phyloP scores from a whole-genome alignment of 2,888 invertebrate genomes.

The Argynnis bischoffii region DNA sequence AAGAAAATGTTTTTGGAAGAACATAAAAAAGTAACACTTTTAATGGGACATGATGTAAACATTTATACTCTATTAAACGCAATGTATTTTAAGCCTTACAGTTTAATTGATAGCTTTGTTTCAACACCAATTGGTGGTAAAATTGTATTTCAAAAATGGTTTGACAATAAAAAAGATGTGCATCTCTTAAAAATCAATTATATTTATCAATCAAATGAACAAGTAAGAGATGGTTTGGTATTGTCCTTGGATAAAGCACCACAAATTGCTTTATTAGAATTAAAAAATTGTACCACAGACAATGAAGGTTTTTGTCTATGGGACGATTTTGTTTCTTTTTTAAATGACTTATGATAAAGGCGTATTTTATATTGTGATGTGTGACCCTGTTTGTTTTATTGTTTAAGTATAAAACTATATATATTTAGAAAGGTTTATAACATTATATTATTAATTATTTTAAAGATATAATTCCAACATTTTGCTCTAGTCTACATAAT shows the following conservation, averaged over 20 bases:
- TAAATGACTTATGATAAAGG: conserved; percentile 39
- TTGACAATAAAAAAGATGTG: conserved; percentile 43
- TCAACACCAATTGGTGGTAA: conserved; percentile 65
- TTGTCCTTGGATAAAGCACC: conserved; percentile 60
- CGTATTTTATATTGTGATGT: background rate
- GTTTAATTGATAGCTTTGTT: conserved; percentile 57
- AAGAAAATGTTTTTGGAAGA: conserved; percentile 51
- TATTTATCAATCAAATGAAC: conserved; percentile 61
- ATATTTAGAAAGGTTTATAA: too few species aligned
- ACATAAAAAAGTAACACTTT: conserved; percentile 52
- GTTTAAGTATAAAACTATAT: too few species aligned
- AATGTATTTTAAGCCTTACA: conserved; percentile 56
- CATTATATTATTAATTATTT: too few species aligned
- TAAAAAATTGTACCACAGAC: conserved; percentile 55
- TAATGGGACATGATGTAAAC: conserved; percentile 75
- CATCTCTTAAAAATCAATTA: conserved; percentile 61
- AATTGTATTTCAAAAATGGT: conserved; percentile 70
- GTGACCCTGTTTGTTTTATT: too few species aligned
- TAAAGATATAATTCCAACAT: too few species aligned
- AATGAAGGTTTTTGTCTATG: conserved; percentile 62
- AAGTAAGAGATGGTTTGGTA: conserved; percentile 55
- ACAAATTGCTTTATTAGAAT: conserved; percentile 51
- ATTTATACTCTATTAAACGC: conserved; percentile 61
- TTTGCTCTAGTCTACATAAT: too few species aligned
- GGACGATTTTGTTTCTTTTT: conserved; percentile 55